Evolutionary conservation across 2,888 invertebrate species (phyloP), one percentile per base, ranked within the genome.

Genomic region (Rhingia rostrata): DNA sequence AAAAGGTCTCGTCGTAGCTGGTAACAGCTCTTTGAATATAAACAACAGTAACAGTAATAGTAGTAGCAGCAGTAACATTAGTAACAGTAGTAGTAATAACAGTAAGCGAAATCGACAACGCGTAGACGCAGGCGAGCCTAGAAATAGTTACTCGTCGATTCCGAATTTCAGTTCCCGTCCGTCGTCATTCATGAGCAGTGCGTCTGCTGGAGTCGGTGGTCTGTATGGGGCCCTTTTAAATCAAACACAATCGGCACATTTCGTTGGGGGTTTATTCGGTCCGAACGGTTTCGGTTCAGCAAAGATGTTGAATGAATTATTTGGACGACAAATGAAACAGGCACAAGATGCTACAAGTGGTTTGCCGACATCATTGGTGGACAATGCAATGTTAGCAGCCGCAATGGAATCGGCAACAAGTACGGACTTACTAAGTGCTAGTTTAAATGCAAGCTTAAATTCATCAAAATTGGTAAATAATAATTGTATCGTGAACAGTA

Each of bases 71-170:
- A 83, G 83, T 79, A 79, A 67, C 35, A 73, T 64, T 47, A 77
- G 70, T 70, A 82, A 49, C 64, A 81, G 80, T 70, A 86, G 61
- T 70, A 86, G 60, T 53, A 67, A 70, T 80, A 79, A 69, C 45
- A 95, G 95, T 93, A 97, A 97, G 94, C 95, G 97, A 93, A 96
- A 96, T 93, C 95, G 97, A 94, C 97, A 97, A 95, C 96, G 97
- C 93, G 97, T 97, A 94, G 97, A 97, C 96, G 97, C 97, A 94
- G 97, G 97, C 91, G 97, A 97, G 94, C 96, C 96, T 93, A 95
- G 97, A 93, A 97, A 97, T 94, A 96, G 96, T 93, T 97, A 97
- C 94, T 96, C 95, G 90, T 94, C 94, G 90, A 95, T 95, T 90
- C 94, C 94, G 91, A 94, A 94, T 92, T 94, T 95, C 91, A 94